Evolutionary conservation across 2,113 vertebrate species (phyloP).

Genomic region (Phaethon lepturus): DNA sequence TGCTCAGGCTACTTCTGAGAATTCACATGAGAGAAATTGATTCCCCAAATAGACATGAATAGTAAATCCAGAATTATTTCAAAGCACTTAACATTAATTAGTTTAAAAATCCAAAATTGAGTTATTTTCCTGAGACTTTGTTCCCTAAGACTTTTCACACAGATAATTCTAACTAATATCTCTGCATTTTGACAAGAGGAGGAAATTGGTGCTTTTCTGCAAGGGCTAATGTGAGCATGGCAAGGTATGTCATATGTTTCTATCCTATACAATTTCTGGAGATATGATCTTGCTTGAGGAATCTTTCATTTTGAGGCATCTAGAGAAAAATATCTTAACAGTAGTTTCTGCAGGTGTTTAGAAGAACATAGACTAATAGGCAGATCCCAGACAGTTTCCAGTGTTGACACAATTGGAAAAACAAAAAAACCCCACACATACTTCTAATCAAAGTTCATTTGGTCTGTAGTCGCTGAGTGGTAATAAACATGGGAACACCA

Average conservation of each 20-base stretch:
- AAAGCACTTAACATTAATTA: not conserved
- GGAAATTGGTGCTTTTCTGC: not conserved
- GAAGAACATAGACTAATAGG: not conserved
- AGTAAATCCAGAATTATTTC: conserved; percentile 9
- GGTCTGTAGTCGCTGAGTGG: not conserved
- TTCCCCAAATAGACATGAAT: not conserved
- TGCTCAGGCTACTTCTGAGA: not conserved
- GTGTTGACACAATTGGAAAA: not conserved
- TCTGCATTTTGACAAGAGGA: not conserved
- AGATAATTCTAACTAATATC: not conserved
- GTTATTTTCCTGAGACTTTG: not conserved
- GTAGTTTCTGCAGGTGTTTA: not conserved
- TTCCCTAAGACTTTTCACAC: not conserved
- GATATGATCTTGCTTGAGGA: not conserved
- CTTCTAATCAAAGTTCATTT: not conserved
- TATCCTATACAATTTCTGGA: not conserved
- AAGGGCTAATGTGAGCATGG: not conserved
- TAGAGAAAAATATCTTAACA: not conserved
- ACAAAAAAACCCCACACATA: not conserved
- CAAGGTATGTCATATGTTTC: not conserved
- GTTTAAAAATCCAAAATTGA: not conserved
- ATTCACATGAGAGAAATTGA: not conserved
- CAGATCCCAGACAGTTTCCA: not conserved
- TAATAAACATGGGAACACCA: not conserved
- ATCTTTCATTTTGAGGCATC: not conserved